Conservation (phyloP, 2,113 vertebrate species). For the Desmodus rotundus region DNA sequence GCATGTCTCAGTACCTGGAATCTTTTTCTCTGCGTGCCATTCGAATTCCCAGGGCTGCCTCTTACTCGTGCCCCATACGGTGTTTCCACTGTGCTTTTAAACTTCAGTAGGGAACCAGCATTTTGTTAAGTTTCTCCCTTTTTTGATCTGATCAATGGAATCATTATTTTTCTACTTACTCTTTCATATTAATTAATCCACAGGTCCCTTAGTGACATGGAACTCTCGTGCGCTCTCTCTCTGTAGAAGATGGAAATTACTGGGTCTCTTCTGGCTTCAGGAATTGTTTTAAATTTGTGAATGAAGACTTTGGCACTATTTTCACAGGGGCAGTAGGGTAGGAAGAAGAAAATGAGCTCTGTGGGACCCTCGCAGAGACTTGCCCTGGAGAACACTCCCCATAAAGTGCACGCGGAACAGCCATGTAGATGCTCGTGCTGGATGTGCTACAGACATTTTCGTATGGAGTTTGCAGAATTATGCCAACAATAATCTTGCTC, state of each 20-base stretch:
- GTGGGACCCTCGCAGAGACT: background rate
- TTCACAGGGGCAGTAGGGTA: background rate
- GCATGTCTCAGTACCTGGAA: background rate
- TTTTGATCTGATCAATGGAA: background rate
- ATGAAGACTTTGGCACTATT: background rate
- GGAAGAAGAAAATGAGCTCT: background rate
- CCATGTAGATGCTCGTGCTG: background rate
- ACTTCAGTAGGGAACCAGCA: background rate
- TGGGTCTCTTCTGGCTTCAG: background rate
- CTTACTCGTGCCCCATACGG: fast-evolving
- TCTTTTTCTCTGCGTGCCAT: background rate
- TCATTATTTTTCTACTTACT: background rate
- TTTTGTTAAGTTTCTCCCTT: background rate
- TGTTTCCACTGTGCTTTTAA: background rate
- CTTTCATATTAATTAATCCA: background rate
- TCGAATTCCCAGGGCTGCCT: background rate
- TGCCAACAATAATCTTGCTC: background rate
- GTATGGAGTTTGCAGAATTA: background rate
- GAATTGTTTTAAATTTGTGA: background rate
- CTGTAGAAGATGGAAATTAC: background rate
- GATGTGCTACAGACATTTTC: background rate
- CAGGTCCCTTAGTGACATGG: background rate
- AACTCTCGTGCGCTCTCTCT: background rate
- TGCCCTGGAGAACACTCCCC: background rate
- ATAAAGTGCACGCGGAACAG: background rate